Evolutionary conservation across 2,797 vertebrate genomes (phyloP), one percentile per base, ranked within the genome.

Genomic region (Sylvia borin): DNA sequence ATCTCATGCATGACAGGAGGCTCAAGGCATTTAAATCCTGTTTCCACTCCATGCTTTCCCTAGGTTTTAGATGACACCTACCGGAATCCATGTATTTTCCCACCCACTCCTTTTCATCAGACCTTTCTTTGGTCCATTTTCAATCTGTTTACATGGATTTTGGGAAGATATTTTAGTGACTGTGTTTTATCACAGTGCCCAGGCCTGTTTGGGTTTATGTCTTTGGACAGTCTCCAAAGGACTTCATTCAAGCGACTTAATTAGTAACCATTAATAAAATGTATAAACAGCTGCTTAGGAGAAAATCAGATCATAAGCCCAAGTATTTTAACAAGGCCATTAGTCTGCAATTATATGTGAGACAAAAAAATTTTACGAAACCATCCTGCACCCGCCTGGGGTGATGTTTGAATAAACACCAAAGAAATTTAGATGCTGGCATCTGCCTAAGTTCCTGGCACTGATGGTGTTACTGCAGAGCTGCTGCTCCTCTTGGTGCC

Each of bases 241-340:
- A 78, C 36, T 93, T 94, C 40, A 95, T 93, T 74, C 74, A 82
- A 94, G 64, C 1, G 1, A 64, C 42, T 96, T 92, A 95, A 94
- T 94, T 94, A 95, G 92, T 66, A 60, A 57, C 74, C 57, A 92
- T 95, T 95, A 95, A 95, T 92, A 90, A 93, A 94, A 53, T 70
- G 67, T 61, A 89, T 92, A 91, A 94, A 93, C 80, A 95, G 67
- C 84, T 89, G 64, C 88, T 88, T 90, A 60, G 73, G 64, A 95
- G 80, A 82, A 94, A 95, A 95, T 66, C 25, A 79, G 77, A 94
- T 92, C 72, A 93, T 76, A 90, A 94, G 77, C 1, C 34, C 62
- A 55, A 92, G 51, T 84, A 79, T 88, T 92, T 94, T 93, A 94
- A 86, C 36, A 87, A 94, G 90, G 31, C 29, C 74, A 73, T 34